Base-by-base conservation (phyloP, 64 coral and sea anemone genomes). In the Actinia equina region DNA sequence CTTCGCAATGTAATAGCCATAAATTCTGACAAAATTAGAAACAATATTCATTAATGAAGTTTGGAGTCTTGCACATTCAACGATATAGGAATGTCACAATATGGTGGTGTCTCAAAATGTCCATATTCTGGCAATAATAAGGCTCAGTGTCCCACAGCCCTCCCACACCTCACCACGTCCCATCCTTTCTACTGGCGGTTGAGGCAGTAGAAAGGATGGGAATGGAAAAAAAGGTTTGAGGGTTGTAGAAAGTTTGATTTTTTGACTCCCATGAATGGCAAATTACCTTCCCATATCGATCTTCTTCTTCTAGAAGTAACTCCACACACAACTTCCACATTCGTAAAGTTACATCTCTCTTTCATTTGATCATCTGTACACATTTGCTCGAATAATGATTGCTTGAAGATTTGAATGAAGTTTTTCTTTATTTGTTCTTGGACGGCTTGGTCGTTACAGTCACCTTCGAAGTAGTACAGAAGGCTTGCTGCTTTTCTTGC, bases 371-470 rank as follows among this genome's bases (percentile, higher is more conserved):
- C 52, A 30, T 88, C 92, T 23, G 46, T 70, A 49, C 92, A 93
- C 7, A 86, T 77, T 25, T 57, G 10, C 6, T 71, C 57, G 23
- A 86, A 93, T 19, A 11, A 22, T 20, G 92, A 93, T 18, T 13
- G 27, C 15, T 89, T 93, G 4, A 93, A 16, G n/a, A 93, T 57
- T 44, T 49, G 20, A 17, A 93, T 89, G 42, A 93, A 93, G n/a
- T 89, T 52, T 8, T 55, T 84, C n/a, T 89, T 89, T 70, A 93
- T 89, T 70, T 93, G 92, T n/a, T 83, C 56, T 55, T 86, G 87
- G 1, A 86, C 84, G 44, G 83, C 58, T 25, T 45, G 6, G 49
- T 77, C 80, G 12, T 41, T 46, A 41, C 92, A 93, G 60, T 93
- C 56, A 16, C 92, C 92, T 52, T 59, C 23, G 61, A 60, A 93